Conservation (phyloP, 1,140 invertebrate species). For the Lineus longissimus region DNA sequence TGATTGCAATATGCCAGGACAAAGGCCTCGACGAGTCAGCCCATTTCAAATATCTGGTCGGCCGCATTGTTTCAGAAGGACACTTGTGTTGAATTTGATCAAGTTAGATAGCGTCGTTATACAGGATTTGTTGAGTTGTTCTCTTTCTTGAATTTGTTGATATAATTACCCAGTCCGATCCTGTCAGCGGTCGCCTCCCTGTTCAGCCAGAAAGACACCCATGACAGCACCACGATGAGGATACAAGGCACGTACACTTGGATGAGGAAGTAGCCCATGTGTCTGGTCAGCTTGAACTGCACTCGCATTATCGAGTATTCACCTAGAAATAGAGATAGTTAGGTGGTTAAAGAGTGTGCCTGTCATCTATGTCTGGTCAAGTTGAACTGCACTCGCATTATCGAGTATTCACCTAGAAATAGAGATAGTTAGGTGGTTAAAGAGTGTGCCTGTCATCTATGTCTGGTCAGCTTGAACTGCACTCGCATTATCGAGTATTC, state of each 20-base stretch:
- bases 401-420: slow-evolving; percentile 13
- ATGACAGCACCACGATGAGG: slow-evolving; percentile 32
- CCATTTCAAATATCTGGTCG: too few relatives aligned
- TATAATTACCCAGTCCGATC: slow-evolving; percentile 70
- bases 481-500: slow-evolving; percentile 17
- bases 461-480: slow-evolving; percentile 24
- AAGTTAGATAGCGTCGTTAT: too few relatives aligned
- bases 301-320: slow-evolving; percentile 18
- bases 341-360: slow-evolving; percentile 18
- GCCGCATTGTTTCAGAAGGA: too few relatives aligned
- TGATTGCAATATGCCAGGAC: too few relatives aligned
- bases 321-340: background rate
- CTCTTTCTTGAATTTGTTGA: too few relatives aligned
- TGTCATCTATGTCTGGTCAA: slow-evolving; percentile 27
- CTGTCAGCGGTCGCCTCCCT: slow-evolving; percentile 86
- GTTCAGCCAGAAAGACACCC: slow-evolving; percentile 62
- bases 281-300: slow-evolving; percentile 24
- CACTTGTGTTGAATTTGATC: too few relatives aligned
- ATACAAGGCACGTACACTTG: slow-evolving; percentile 34
- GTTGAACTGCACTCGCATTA: slow-evolving; percentile 20
- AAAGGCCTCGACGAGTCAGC: too few relatives aligned
- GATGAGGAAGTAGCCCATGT: slow-evolving; percentile 34
- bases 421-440: too few relatives aligned
- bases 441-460: too few relatives aligned
- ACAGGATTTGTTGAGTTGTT: too few relatives aligned